Evolutionary conservation across 2,113 vertebrate genomes (phyloP), one percentile per base, ranked within the genome.

Genomic region (Malurus alboscapulatus): DNA sequence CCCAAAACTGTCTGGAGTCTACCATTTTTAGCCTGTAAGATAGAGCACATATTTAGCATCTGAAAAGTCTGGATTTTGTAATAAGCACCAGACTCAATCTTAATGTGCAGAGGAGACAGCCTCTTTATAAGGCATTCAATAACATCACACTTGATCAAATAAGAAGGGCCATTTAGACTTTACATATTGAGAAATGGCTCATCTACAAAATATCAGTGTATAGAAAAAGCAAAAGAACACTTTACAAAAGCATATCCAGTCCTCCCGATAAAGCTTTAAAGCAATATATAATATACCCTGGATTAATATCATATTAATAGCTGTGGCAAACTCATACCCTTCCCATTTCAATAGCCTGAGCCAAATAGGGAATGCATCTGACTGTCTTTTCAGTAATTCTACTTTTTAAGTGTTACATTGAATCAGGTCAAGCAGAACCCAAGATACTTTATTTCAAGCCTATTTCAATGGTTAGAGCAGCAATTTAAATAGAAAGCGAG

Each of bases 241-340:
- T 14, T 92, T 95, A 96, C 82, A 96, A 96, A 96, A 97, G 90
- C 88, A 84, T 94, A 97, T 90, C 90, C 93, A 95, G 78, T 93
- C 85, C 78, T 94, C 94, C 88, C 22, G 86, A 96, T 95, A 97
- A 97, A 92, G 93, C 79, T 88, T 96, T 87, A 96, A 96, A 95
- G 93, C 89, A 95, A 94, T 90, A 88, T 79, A 91, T 89, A 96
- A 92, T 92, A 93, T 95, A 87, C 22, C 87, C 90, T 69, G 72
- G 69, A 97, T 96, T 96, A 97, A 96, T 94, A 96, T 72, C 91
- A 81, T 94, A 96, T 96, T 97, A 97, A 97, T 96, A 97, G 83
- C 92, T 84, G 73, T 77, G 71, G 84, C 90, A 97, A 95, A 95
- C 89, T 95, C 94, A 89, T 82, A 91, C 78, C 93, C 67, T 94